These are phyloP conservation scores for Leptinotarsa tumamoca DNA, from an alignment of 2,888 invertebrate species.

Conservation along the genomic window DNA sequence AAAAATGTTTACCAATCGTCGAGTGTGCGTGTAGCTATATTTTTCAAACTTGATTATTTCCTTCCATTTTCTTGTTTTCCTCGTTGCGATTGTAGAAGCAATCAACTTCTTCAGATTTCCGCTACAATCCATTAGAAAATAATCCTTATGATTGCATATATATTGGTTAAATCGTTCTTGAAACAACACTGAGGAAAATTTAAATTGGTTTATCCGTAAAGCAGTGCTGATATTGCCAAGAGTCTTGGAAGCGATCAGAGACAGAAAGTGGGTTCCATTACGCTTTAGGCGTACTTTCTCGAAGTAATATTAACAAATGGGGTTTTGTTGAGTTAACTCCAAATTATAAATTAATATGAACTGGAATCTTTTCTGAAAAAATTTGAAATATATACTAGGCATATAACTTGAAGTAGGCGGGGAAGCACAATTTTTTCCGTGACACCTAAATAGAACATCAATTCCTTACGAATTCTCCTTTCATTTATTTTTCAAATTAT, in stretches of 20 bases:
- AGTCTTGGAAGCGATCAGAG: not conserved
- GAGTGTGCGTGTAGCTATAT: too few relatives aligned
- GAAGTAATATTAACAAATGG: not conserved
- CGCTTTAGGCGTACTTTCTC: not conserved
- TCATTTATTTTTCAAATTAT: too few relatives aligned
- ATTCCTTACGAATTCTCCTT: too few relatives aligned
- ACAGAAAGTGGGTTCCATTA: not conserved
- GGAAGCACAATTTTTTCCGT: too few relatives aligned
- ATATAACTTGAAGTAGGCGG: too few relatives aligned
- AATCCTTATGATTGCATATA: not conserved
- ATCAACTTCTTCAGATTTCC: not conserved
- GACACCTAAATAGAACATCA: too few relatives aligned
- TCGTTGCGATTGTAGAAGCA: too few relatives aligned
- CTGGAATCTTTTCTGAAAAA: not conserved
- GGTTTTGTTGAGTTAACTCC: not conserved
- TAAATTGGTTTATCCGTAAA: conserved; percentile 2
- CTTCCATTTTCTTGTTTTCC: too few relatives aligned
- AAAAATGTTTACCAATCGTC: too few relatives aligned
- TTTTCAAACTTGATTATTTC: too few relatives aligned
- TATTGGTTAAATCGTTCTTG: not conserved
- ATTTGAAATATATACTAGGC: too few relatives aligned
- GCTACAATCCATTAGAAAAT: not conserved
- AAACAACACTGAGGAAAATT: not conserved
- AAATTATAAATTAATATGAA: not conserved
- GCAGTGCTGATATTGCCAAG: conserved; percentile 8